Conservation (phyloP, 1,140 invertebrate species). For the Proales similis region DNA sequence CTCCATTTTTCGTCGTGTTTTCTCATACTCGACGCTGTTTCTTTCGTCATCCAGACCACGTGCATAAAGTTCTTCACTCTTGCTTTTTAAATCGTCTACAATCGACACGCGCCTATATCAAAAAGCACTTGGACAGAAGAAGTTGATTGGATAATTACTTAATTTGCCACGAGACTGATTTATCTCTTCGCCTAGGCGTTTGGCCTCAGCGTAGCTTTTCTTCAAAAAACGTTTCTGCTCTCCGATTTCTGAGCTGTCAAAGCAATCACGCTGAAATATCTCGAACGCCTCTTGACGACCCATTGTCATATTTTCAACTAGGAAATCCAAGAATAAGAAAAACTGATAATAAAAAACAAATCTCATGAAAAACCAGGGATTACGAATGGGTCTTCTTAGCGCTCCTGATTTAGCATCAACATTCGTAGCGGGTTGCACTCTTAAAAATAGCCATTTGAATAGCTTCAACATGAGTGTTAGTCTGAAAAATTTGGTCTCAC, state of each 20-base stretch:
- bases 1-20: slow-evolving; percentile 46
- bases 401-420: no score
- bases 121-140: neutral
- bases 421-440: no score
- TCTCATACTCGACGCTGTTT: slow-evolving; percentile 45
- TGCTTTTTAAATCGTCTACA: slow-evolving; percentile 46
- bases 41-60: slow-evolving; percentile 38
- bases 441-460: slow-evolving; percentile 45
- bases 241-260: slow-evolving; percentile 46
- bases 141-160: slow-evolving; percentile 45
- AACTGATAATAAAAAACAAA: slow-evolving; percentile 10
- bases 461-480: slow-evolving; percentile 43
- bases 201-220: slow-evolving; percentile 48
- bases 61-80: slow-evolving; percentile 43
- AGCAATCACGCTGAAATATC: slow-evolving; percentile 49
- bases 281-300: slow-evolving; percentile 53
- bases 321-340: slow-evolving; percentile 36
- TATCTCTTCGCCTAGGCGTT: slow-evolving; percentile 47
- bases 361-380: neutral
- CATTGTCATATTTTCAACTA: slow-evolving; percentile 51
- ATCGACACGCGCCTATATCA: slow-evolving; percentile 26
- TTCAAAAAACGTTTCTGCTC: slow-evolving; percentile 48
- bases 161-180: slow-evolving; percentile 46
- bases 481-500: neutral
- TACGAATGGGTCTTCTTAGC: slow-evolving; percentile 30